phyloP scores from a whole-genome alignment of 1,140 invertebrate genomes.

The Harpegnathos saltator region DNA sequence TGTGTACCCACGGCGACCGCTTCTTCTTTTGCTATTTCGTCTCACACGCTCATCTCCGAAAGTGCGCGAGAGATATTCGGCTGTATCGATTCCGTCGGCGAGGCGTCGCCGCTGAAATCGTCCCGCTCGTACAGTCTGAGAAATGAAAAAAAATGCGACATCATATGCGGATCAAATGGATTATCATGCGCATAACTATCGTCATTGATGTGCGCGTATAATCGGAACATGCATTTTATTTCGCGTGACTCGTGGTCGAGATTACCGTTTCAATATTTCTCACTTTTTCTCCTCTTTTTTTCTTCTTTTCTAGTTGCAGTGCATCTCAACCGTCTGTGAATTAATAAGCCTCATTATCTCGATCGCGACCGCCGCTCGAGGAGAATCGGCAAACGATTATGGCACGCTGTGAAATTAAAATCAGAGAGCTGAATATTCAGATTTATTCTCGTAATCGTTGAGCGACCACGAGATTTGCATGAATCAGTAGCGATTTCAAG shows the following conservation, averaged over 20 bases:
- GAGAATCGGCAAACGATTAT: constrained; percentile 17
- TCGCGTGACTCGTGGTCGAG: neutral
- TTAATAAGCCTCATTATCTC: constrained; percentile 32
- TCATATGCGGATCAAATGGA: no score
- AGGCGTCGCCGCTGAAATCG: no score
- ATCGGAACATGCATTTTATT: neutral
- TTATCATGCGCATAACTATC: no score
- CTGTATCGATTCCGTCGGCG: no score
- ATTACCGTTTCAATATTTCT: constrained; percentile 8
- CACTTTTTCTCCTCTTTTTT: no score
- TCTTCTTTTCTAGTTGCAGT: neutral
- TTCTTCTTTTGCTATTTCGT: no score
- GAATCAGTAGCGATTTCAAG: constrained; percentile 52
- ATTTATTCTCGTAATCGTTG: constrained; percentile 21
- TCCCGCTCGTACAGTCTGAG: no score
- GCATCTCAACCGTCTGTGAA: constrained; percentile 17
- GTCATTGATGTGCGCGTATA: no score
- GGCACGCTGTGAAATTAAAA: constrained; percentile 19
- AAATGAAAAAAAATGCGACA: no score
- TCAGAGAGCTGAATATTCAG: constrained; percentile 54
- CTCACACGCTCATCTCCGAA: no score
- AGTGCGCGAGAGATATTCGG: no score
- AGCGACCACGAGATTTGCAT: constrained; percentile 27
- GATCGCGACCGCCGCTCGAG: neutral
- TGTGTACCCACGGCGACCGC: no score